These are phyloP conservation scores for Germaria angustata DNA, from an alignment of 2,888 invertebrate genomes.

Conservation along the genomic window DNA sequence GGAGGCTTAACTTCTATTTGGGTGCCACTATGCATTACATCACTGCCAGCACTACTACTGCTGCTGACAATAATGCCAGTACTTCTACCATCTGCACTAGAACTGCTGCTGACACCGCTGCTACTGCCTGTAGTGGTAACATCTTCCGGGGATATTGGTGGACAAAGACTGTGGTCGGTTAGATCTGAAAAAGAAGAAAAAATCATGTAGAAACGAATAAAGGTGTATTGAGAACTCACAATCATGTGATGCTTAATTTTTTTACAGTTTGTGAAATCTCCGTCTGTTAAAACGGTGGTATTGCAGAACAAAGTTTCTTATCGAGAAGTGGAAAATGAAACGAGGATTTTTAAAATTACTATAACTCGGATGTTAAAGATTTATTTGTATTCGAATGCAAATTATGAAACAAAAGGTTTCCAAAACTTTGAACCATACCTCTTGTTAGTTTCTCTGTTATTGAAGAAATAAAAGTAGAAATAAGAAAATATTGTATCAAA, in stretches of 20 bases:
- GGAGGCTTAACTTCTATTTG: slow-evolving; percentile 84
- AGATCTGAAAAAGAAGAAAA: slow-evolving; percentile 73
- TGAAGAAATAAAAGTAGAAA: too few relatives aligned
- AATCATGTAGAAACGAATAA: neutral
- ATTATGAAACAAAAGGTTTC: too few relatives aligned
- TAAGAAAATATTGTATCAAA: too few relatives aligned
- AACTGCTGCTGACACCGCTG: slow-evolving; percentile 66
- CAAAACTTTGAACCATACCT: too few relatives aligned
- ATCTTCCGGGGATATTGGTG: slow-evolving; percentile 77
- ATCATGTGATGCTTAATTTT: neutral
- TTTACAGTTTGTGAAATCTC: too few relatives aligned
- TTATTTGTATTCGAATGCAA: too few relatives aligned
- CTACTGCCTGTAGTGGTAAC: slow-evolving; percentile 73
- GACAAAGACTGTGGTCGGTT: slow-evolving; percentile 78
- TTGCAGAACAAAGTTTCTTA: too few relatives aligned
- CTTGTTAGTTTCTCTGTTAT: too few relatives aligned
- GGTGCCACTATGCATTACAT: slow-evolving; percentile 78
- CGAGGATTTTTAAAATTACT: too few relatives aligned
- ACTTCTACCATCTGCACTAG: slow-evolving; percentile 79
- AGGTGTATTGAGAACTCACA: neutral
- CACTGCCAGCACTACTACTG: slow-evolving; percentile 72
- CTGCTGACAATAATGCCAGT: slow-evolving; percentile 30
- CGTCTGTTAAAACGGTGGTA: too few relatives aligned
- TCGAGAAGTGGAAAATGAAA: too few relatives aligned
- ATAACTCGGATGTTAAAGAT: too few relatives aligned